Percentiles rank a stretch among this genome's conserved stretches.
Evolutionary conservation across 2,113 vertebrate species (phyloP).

Genomic region (Tinamus guttatus): DNA sequence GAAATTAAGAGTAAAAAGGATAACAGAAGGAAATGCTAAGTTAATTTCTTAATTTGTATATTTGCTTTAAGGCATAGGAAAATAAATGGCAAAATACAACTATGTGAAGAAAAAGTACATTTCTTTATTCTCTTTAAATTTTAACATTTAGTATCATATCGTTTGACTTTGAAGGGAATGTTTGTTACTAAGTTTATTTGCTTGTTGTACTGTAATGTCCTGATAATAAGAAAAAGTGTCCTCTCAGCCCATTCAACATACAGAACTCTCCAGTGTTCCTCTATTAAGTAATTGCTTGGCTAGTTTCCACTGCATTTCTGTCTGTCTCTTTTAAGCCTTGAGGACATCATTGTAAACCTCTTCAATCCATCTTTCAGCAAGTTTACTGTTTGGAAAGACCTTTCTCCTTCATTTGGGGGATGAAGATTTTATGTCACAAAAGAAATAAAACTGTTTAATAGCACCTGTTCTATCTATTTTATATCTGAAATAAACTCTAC

Average conservation of each 20-base stretch:
- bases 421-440: slow-evolving; percentile 47
- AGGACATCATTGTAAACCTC: slow-evolving; percentile 4
- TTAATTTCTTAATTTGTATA: not conserved
- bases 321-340: not conserved
- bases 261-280: not conserved
- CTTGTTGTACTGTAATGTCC: not conserved
- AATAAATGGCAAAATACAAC: not conserved
- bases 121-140: not conserved
- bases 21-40: not conserved
- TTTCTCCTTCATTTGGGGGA: slow-evolving; percentile 36
- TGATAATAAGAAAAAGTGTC: not conserved
- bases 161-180: not conserved
- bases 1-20: not conserved
- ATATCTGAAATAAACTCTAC: slow-evolving; percentile 64
- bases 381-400: slow-evolving; percentile 50
- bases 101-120: not conserved
- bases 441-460: slow-evolving; percentile 59
- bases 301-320: not conserved
- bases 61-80: not conserved
- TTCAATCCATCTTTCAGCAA: not conserved
- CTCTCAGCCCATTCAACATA: not conserved
- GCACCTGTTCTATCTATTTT: slow-evolving; percentile 55
- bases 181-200: not conserved
- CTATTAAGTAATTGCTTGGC: not conserved
- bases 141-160: not conserved